Evolutionary conservation across 2,888 invertebrate species (phyloP).

Genomic region (Lordiphosa andalusiaca): DNA sequence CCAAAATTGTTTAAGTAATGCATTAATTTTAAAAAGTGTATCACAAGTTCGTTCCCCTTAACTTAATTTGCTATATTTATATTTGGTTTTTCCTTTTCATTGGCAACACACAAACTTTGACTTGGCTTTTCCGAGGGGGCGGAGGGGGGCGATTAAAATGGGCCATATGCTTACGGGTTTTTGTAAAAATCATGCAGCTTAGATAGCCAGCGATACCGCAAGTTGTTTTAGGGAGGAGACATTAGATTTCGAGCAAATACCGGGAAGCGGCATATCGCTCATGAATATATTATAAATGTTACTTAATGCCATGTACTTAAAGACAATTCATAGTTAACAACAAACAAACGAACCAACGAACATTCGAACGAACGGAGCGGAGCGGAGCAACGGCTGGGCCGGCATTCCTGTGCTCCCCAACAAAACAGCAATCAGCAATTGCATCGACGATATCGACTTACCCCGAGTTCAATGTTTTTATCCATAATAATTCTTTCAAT

Average conservation of each 20-base stretch:
- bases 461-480: conserved; percentile 62
- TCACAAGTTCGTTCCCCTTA: not conserved
- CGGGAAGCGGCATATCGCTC: conserved; percentile 64
- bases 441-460: conserved; percentile 68
- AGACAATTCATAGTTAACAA: conserved; percentile 61
- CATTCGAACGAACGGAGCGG: too few relatives aligned
- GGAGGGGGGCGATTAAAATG: conserved; percentile 62
- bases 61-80: conserved; percentile 9
- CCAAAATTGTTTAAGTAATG: too few relatives aligned
- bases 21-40: too few relatives aligned
- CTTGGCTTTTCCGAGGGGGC: conserved; percentile 36
- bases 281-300: conserved; percentile 71
- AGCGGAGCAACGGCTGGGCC: not conserved
- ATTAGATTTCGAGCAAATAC: conserved; percentile 67
- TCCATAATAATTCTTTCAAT: conserved; percentile 67
- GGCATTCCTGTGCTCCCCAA: conserved; percentile 11
- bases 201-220: conserved; percentile 45
- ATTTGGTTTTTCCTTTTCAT: conserved; percentile 12
- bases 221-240: conserved; percentile 15
- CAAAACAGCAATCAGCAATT: conserved; percentile 64
- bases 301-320: conserved; percentile 72
- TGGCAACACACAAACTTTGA: conserved; percentile 32
- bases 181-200: conserved; percentile 29
- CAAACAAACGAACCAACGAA: conserved; percentile 1
- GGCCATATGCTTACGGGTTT: conserved; percentile 63